Evolutionary conservation across 2,113 vertebrate species (phyloP), one percentile per base, ranked within the genome.

Genomic region (Todiramphus saurophagus): DNA sequence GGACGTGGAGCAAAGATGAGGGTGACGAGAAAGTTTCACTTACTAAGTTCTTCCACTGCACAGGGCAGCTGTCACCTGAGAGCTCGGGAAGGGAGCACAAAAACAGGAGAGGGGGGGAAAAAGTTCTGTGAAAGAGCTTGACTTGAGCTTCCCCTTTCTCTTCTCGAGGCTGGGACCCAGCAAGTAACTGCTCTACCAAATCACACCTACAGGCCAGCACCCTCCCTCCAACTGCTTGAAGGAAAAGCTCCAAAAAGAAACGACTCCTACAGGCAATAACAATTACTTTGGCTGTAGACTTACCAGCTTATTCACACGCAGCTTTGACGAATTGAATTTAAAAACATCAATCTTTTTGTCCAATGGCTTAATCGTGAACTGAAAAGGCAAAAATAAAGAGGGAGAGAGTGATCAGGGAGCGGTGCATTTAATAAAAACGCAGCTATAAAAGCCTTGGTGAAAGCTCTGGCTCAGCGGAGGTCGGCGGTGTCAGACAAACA

Each of bases 301-400:
- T 44, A 99, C 99, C 99, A 99, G 94, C 93, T 99, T 99, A 96
- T 99, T 99, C 91, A 99, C 99, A 93, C 99, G 98, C 60, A 99
- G 98, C 66, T 99, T 99, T 21, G 99, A 99, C 50, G 99, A 99
- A 97, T 99, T 99, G 98, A 99, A 99, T 97, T 99, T 99, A 94
- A 99, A 99, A 96, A 99, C 98, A 50, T 99, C 99, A 16, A 98
- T 98, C 97, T 99, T 99, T 98, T 99, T 99, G 95, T 99, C 99
- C 98, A 99, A 90, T 23, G 99, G 99, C 96, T 99, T 99, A 96
- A 99, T 99, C 19, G 99, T 99, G 95, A 99, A 99, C 99, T 99
- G 96, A 90, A 97, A 97, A 81, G 94, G 83, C 68, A 82, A 96
- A 86, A 91, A 90, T 90, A 80, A 75, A 83, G 75, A 92, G 87